Evolutionary conservation across 2,797 vertebrate genomes (phyloP).

Genomic region (Malurus leucopterus): DNA sequence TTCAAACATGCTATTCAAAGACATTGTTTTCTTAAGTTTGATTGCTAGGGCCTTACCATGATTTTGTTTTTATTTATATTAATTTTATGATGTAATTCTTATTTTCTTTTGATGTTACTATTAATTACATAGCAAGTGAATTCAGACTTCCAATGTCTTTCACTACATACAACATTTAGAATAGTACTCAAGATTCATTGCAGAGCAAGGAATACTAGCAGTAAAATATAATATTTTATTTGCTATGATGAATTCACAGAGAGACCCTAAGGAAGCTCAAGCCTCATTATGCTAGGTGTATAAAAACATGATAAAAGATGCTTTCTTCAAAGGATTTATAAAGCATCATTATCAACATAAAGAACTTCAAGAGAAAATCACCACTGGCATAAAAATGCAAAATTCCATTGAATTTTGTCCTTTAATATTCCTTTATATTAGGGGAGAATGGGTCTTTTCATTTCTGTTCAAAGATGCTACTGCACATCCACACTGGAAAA

Average conservation of each 20-base stretch:
- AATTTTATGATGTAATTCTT: not conserved
- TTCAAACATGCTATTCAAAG: not conserved
- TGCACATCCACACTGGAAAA: not conserved
- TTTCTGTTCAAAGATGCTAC: slow-evolving; percentile 24
- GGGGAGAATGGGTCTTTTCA: not conserved
- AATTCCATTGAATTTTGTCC: slow-evolving; percentile 27
- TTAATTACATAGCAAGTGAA: not conserved
- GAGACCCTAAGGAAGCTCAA: not conserved
- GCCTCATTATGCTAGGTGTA: not conserved
- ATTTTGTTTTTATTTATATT: slow-evolving; percentile 16
- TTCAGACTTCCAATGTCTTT: not conserved
- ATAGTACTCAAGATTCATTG: not conserved
- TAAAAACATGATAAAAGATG: slow-evolving; percentile 9
- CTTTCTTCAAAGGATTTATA: slow-evolving; percentile 28
- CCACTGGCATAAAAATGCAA: slow-evolving; percentile 20
- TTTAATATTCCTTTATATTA: slow-evolving; percentile 33
- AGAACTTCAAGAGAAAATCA: slow-evolving; percentile 23
- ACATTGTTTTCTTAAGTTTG: not conserved
- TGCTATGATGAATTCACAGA: not conserved
- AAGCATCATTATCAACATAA: slow-evolving; percentile 3
- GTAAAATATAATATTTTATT: not conserved
- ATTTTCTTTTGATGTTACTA: slow-evolving; percentile 2
- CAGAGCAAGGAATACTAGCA: not conserved
- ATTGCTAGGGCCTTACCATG: not conserved
- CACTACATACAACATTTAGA: not conserved